These are phyloP conservation scores for Lampris incognitus DNA, from an alignment of 2,113 vertebrate species.

Conservation along the genomic window DNA sequence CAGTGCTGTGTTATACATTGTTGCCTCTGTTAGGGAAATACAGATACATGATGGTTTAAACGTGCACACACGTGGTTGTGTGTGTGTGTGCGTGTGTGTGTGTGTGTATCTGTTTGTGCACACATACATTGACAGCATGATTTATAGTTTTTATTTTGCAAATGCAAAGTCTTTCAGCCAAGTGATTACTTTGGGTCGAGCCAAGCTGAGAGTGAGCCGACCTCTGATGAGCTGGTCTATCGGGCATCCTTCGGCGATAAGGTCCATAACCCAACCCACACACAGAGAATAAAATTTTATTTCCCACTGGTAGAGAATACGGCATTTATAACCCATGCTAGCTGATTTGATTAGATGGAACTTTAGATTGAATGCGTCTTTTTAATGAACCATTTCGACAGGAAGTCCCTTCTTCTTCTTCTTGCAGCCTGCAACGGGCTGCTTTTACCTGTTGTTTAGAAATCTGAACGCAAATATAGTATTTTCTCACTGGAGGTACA, in stretches of 20 bases:
- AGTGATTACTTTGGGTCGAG: slow-evolving; percentile 57
- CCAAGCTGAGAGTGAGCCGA: slow-evolving; percentile 31
- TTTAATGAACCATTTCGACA: no score
- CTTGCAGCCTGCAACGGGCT: no score
- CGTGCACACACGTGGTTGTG: neutral
- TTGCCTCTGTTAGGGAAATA: neutral
- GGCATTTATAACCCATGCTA: no score
- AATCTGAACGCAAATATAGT: neutral
- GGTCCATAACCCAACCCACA: slow-evolving; percentile 14
- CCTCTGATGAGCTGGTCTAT: slow-evolving; percentile 39
- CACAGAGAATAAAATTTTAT: neutral
- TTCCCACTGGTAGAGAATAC: neutral
- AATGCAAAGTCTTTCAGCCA: slow-evolving; percentile 61
- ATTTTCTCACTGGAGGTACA: neutral
- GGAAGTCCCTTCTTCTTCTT: no score
- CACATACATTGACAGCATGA: slow-evolving; percentile 49
- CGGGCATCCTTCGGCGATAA: slow-evolving; percentile 21
- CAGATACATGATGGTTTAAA: neutral
- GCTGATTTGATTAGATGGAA: no score
- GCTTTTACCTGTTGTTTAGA: neutral
- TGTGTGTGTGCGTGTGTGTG: slow-evolving; percentile 6
- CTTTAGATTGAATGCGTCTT: no score
- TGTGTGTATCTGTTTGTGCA: neutral
- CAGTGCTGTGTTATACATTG: slow-evolving; percentile 1
- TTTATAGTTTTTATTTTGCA: slow-evolving; percentile 54